phyloP scores from a whole-genome alignment of 1,140 invertebrate species.

The Hestina assimilis region DNA sequence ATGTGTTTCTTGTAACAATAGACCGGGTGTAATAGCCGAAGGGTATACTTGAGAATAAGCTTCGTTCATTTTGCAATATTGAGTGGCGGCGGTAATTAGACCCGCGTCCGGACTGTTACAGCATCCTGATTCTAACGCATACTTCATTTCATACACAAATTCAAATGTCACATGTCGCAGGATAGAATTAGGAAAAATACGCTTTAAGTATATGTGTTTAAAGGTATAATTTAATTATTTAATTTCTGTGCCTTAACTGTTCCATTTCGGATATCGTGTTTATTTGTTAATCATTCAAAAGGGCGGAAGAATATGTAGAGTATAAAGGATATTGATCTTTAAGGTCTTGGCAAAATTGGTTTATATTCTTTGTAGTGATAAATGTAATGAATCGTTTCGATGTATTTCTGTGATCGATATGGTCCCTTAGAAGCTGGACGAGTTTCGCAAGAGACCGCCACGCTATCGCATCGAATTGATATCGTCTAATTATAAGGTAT shows the following conservation, averaged over 20 bases:
- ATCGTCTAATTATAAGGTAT: constrained; percentile 76
- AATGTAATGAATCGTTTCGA: constrained; percentile 29
- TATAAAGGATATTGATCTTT: constrained; percentile 30
- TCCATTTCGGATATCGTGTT: constrained; percentile 27
- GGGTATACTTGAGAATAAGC: constrained; percentile 66
- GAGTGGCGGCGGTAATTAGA: constrained; percentile 73
- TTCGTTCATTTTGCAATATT: constrained; percentile 72
- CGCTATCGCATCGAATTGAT: constrained; percentile 75
- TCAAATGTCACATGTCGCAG: constrained; percentile 30
- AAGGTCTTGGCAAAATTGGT: constrained; percentile 1
- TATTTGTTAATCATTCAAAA: constrained; percentile 26
- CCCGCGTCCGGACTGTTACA: constrained; percentile 68
- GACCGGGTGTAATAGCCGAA: constrained; percentile 60
- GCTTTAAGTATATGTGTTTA: constrained; percentile 24
- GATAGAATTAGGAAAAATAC: constrained; percentile 20
- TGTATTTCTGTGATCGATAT: constrained; percentile 46
- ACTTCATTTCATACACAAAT: constrained; percentile 25
- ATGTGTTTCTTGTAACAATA: constrained; percentile 68
- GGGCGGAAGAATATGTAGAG: constrained; percentile 37
- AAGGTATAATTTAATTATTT: constrained; percentile 22
- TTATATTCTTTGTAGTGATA: constrained; percentile 12
- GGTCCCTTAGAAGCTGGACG: constrained; percentile 68
- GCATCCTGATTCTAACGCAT: constrained; percentile 73
- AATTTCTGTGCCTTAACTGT: constrained; percentile 1
- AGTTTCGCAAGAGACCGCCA: constrained; percentile 70